Evolutionary conservation across 2,797 vertebrate species (phyloP), one percentile per base, ranked within the genome.

Genomic region (Sebastes matsubarae): DNA sequence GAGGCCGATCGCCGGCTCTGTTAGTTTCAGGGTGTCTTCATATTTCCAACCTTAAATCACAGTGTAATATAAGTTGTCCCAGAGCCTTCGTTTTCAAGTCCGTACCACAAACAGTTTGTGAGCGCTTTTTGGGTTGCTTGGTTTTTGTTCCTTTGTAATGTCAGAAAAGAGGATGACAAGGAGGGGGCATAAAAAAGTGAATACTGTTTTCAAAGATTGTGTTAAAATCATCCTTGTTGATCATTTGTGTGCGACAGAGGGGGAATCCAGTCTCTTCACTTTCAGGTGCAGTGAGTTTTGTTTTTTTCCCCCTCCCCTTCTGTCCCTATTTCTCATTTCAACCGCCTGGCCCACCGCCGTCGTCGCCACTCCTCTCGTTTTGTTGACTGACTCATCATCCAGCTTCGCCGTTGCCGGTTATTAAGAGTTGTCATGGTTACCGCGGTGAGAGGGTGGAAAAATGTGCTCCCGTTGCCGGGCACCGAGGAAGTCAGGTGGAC

Each of bases 381-480:
- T 95, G 94, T 93, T 93, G 92, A 94, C 92, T 79, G 89, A 94
- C 88, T 95, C 91, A 86, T 94, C 88, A 81, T 90, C 90, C 95
- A 94, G 89, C 77, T 76, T 50, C 90, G 34, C 77, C 5, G 89
- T 95, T 91, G 80, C 82, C 72, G 81, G 93, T 89, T 93, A 92
- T 95, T 87, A 82, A 82, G 89, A 87, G 95, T 96, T 94, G 94
- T 74, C 92, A 91, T 79, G 89, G 95, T 93, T 92, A 93, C 95
- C 59, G 71, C 65, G 24, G 87, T 85, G 93, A 94, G 82, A 95
- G 87, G 92, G 94, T 94, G 94, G 95, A 95, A 96, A 95, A 96
- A 96, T 91, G 88, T 92, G 90, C 95, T 96, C 92, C 84, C 80
- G 96, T 97, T 96, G 96, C 96, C 87, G 90, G 80, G 96, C 92